phyloP scores from a whole-genome alignment of 2,797 vertebrate species.

The Australoheros facetus region DNA sequence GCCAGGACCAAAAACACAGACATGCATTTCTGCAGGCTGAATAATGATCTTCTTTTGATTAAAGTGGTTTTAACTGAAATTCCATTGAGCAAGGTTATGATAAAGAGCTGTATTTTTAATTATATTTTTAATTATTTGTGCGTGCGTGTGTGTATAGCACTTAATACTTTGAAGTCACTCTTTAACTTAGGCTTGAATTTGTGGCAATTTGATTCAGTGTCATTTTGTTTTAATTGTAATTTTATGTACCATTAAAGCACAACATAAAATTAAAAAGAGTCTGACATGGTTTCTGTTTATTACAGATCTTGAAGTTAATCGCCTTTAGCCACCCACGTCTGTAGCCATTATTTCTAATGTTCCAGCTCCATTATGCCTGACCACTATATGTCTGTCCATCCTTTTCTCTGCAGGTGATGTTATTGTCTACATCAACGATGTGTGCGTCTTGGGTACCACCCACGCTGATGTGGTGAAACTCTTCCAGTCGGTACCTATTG shows the following conservation, averaged over 20 bases:
- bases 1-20: neutral
- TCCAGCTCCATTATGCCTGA: neutral
- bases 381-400: neutral
- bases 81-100: neutral
- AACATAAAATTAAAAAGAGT: constrained; percentile 5
- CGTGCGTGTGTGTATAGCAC: neutral
- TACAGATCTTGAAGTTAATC: constrained; percentile 4
- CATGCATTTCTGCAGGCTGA: neutral
- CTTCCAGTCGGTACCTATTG: constrained; percentile 97
- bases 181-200: neutral
- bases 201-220: neutral
- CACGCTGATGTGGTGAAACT: constrained; percentile 98
- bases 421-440: constrained; percentile 98
- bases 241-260: constrained; percentile 9
- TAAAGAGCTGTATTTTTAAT: neutral
- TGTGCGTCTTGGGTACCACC: constrained; percentile 96
- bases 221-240: neutral
- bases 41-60: neutral
- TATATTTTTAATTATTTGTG: neutral
- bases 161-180: neutral
- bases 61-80: neutral
- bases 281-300: neutral
- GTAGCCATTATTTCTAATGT: neutral
- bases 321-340: neutral
- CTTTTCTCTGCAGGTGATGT: constrained; percentile 87